These are phyloP conservation scores for Diabrotica balteata DNA, from an alignment of 2,888 invertebrate species.

Conservation along the genomic window DNA sequence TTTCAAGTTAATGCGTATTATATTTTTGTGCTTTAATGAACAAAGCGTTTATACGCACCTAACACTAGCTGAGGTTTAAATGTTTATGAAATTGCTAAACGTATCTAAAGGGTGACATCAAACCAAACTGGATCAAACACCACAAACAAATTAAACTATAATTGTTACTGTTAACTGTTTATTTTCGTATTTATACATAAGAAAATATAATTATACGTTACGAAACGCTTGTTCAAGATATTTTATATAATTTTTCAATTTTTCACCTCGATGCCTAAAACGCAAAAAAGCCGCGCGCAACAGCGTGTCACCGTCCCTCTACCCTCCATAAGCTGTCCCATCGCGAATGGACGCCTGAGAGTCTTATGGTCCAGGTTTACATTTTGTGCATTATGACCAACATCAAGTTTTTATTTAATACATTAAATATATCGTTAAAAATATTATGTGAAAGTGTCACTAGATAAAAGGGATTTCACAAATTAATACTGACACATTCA, in stretches of 20 bases:
- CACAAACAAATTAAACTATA: slow-evolving; percentile 13
- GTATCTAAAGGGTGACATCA: neutral
- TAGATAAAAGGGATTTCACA: too few relatives aligned
- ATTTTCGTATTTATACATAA: slow-evolving; percentile 57
- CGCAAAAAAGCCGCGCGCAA: slow-evolving; percentile 39
- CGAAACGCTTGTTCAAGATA: slow-evolving; percentile 52
- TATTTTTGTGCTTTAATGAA: too few relatives aligned
- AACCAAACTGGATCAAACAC: slow-evolving; percentile 10
- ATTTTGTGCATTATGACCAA: neutral
- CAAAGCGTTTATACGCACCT: too few relatives aligned
- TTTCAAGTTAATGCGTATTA: too few relatives aligned
- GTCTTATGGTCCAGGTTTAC: neutral
- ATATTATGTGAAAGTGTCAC: too few relatives aligned
- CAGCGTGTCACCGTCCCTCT: slow-evolving; percentile 45
- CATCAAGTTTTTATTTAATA: neutral
- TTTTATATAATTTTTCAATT: slow-evolving; percentile 54
- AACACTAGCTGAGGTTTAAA: too few relatives aligned
- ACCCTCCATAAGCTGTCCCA: slow-evolving; percentile 50
- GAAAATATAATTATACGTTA: slow-evolving; percentile 51
- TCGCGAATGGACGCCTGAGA: slow-evolving; percentile 33
- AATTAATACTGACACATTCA: too few relatives aligned
- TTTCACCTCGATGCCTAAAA: slow-evolving; percentile 58
- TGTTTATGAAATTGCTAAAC: too few relatives aligned
- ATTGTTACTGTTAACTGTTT: slow-evolving; percentile 58
- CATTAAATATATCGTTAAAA: too few relatives aligned